A percentile compares a stretch with the other conserved stretches of the same genome.
phyloP scores from a whole-genome alignment of 1,140 invertebrate species.

The Trichoplusia ni region DNA sequence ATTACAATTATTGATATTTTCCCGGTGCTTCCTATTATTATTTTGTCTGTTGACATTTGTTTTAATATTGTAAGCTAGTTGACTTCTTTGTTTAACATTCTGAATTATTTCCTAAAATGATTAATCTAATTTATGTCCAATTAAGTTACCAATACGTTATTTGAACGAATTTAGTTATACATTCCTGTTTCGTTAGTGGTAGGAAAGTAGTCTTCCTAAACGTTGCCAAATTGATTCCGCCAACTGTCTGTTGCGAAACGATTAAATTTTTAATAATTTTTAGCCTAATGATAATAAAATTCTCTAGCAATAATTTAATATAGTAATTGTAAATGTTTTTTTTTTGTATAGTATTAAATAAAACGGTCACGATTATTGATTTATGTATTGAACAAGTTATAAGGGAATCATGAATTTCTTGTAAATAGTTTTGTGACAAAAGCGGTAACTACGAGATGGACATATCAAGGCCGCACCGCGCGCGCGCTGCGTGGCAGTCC shows the following conservation, averaged over 20 bases:
- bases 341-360: constrained; percentile 77
- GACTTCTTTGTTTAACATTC: constrained; percentile 61
- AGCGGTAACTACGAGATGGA: constrained; percentile 44
- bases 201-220: constrained; percentile 80
- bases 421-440: constrained; percentile 55
- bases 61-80: constrained; percentile 71
- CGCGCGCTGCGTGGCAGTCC: constrained; percentile 41
- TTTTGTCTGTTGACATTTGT: constrained; percentile 77
- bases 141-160: constrained; percentile 79
- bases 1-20: constrained; percentile 56
- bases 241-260: constrained; percentile 74
- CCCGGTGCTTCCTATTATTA: constrained; percentile 77
- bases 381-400: constrained; percentile 57
- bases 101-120: constrained; percentile 54
- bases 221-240: constrained; percentile 79
- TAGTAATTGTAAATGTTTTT: constrained; percentile 80
- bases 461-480: constrained; percentile 47
- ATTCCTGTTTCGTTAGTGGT: constrained; percentile 79
- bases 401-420: constrained; percentile 51
- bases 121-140: constrained; percentile 66
- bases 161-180: constrained; percentile 79
- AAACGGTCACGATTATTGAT: constrained; percentile 64
- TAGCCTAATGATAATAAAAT: constrained; percentile 77
- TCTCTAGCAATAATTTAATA: constrained; percentile 79
- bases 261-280: constrained; percentile 71